Base-by-base conservation (phyloP, 2,888 invertebrate genomes). In the Drosophila ezoana region DNA sequence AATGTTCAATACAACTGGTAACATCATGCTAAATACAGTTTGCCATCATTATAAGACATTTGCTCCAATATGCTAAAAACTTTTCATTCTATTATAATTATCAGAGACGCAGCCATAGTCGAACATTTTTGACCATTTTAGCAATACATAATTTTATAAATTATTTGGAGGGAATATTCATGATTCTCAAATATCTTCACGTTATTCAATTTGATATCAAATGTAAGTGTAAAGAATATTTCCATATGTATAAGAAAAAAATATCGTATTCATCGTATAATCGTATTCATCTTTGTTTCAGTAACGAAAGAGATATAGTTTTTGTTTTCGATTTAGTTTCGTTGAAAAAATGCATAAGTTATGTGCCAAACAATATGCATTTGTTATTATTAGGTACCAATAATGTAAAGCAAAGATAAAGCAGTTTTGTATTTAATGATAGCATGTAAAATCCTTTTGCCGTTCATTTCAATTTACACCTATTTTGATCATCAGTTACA, bases 111-210 rank as follows among this genome's bases (percentile, higher is more conserved):
- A 65, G 79, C 60, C 81, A 72, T 63, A 65, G 64, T 62, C 67
- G 62, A 66, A 70, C 51, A 41, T 18, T 59, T 68, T 75, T 83
- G 81, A 64, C 71, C 67, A 63, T 64, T 77, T 73, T 72, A 76
- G 74, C 75, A 72, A 81, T 85, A 80, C 76, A 86, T 90, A 91
- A 90, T 89, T 90, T 91, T 91, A 86, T 89, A 90, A 90, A 91
- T 90, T 88, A 90, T 89, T 83, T 90, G 90, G 91, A 90, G 90
- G 91, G 91, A 91, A 91, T 91, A 90, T 89, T 90, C 87, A 90
- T 90, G 90, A 90, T 81, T 86, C 65, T 74, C 64, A 84, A 84
- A 86, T 83, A 87, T 79, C 73, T 67, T 72, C 71, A 70, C 81
- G 43, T 69, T 76, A 63, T 76, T 83, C 57, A 59, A 51, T 69